Base-by-base conservation (phyloP, 1,140 invertebrate genomes). In the Megalopta genalis region DNA sequence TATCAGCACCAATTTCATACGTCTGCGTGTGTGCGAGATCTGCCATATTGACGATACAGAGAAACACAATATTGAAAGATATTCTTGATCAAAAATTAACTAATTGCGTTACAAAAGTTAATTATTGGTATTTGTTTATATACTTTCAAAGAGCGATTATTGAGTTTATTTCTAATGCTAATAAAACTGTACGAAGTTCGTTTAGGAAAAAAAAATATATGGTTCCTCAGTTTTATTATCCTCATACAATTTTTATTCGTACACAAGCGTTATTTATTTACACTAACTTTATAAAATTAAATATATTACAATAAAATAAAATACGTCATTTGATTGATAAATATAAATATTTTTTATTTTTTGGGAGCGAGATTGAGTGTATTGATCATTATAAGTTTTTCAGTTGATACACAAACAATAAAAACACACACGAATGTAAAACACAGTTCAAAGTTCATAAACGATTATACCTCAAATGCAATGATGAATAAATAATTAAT, bases 201-300 rank as follows among this genome's bases (percentile, higher is more conserved):
- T 74, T 65, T n/a, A n/a, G n/a, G n/a, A n/a, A n/a, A 54, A 32
- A n/a, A 39, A 25, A 75, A 66, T 23, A n/a, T 37, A 21, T 37
- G 25, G 18, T 75, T 66, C 16, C 12, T 57, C 16, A 10, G 37
- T 39, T 65, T 75, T 75, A 75, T 75, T 75, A 75, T 9, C 14
- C 5, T 49, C n/a, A 21, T 66, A 39, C n/a, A 74, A 54, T 16
- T 23, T 66, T 0, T 39, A 27, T 57, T 59, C 12, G 23, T 62
- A 77, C 27, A 69, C 27, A 69, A 25, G 42, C 27, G 37, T 52
- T 69, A 5, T 39, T 59, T 69, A 69, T 25, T 77, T 69, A 69
- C 57, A 16, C 27, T 54, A 69, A 2, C 66, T 68, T 60, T 62
- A 76, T 49, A 69, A 60, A 76, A 68, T 68, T 37, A 62, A 10